These are phyloP conservation scores for Folsomia manolachei DNA, from an alignment of 2,888 invertebrate genomes.

Conservation along the genomic window DNA sequence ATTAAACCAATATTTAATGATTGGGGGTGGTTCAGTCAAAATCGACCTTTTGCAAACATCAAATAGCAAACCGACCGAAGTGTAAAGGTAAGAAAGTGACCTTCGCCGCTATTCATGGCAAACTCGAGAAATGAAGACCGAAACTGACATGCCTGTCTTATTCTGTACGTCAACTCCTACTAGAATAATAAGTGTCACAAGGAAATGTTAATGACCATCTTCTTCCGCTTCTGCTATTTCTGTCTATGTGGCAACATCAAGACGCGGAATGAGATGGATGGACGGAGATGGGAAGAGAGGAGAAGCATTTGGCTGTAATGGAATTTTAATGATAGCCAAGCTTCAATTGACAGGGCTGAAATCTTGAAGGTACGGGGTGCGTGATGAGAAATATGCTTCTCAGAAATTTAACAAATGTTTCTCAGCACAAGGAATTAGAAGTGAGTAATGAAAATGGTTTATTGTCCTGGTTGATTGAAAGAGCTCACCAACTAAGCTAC, in stretches of 20 bases:
- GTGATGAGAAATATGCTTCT: not conserved
- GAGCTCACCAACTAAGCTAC: too few species aligned
- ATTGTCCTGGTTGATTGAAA: not conserved
- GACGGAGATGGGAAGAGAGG: not conserved
- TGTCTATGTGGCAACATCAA: not conserved
- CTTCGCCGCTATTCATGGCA: too few species aligned
- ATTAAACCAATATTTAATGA: too few species aligned
- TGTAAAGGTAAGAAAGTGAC: too few species aligned
- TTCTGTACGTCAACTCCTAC: too few species aligned
- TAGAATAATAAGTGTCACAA: too few species aligned
- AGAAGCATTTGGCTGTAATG: conserved; percentile 19
- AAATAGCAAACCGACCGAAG: too few species aligned
- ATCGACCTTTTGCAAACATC: too few species aligned
- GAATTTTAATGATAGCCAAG: conserved; percentile 27
- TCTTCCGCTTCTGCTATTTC: not conserved
- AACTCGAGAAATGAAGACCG: too few species aligned
- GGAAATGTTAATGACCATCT: not conserved
- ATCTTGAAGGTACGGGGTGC: not conserved
- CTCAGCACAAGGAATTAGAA: too few species aligned
- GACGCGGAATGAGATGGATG: not conserved
- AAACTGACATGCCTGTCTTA: too few species aligned
- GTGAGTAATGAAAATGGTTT: conserved; percentile 21
- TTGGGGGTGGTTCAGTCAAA: too few species aligned
- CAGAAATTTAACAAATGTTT: not conserved
- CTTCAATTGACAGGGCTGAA: not conserved